Base-by-base conservation (phyloP, 2,113 vertebrate species). In the Okapia johnstoni region DNA sequence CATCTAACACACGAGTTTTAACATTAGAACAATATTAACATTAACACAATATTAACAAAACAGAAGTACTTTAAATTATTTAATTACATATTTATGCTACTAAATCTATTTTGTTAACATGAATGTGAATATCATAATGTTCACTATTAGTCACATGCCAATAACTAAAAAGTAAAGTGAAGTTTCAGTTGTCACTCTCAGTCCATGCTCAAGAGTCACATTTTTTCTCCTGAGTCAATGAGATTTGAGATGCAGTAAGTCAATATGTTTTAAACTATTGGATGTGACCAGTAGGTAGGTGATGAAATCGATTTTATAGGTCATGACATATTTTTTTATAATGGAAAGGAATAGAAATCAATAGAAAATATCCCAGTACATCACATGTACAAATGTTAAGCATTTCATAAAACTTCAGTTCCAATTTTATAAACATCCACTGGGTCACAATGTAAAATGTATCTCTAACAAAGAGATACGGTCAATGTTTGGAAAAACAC, bases 11-110 rank as follows among this genome's bases (percentile, higher is more conserved):
- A 84, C 92, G 36, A 97, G 19, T 89, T 94, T 70, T 60, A 92
- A 90, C 28, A 80, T 61, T 79, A 94, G 50, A 36, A 58, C 88
- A 90, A 11, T 30, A 43, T 23, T 48, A 93, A 79, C 33, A 79
- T 61, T 86, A 93, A 50, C n/a, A 58, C 84, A 87, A 14, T 25
- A 36, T 36, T 58, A 90, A 79, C n/a, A 87, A 98, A 97, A 94
- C 15, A 33, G 5, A 73, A 94, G 21, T 4, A 58, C 30, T 52
- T 77, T 58, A 52, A 95, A 85, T 50, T 40, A 40, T 80, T 66
- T 81, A 96, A 84, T 90, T 90, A 83, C 13, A 58, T 70, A 52
- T 63, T 83, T 85, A 43, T 76, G 50, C 48, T 63, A 57, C 14
- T 52, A 94, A 94, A 46, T 85, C 52, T 73, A 21, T 26, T 92